phyloP scores from a whole-genome alignment of 37 sponge, comb jelly and placozoan species.

The Sycon ciliatum region DNA sequence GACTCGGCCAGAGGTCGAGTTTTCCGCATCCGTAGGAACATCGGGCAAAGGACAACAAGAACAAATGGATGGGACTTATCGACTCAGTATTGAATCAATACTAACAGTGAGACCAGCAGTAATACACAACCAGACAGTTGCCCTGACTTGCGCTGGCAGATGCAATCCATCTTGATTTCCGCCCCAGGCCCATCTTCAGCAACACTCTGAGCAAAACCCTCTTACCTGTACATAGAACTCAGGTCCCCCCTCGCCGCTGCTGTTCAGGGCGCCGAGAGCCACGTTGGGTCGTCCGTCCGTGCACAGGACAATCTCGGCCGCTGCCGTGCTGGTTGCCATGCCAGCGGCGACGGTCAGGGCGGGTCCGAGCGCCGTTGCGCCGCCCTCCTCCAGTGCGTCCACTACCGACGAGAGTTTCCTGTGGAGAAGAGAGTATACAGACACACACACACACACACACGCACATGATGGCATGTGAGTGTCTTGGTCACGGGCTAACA shows the following conservation, averaged over 20 bases:
- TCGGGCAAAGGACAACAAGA: not conserved
- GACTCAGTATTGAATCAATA: too few relatives aligned
- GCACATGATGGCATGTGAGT: too few relatives aligned
- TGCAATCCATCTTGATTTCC: too few relatives aligned
- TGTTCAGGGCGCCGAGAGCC: conserved; percentile 63
- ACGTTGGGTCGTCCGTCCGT: conserved; percentile 84
- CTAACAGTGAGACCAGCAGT: too few relatives aligned
- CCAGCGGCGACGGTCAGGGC: conserved; percentile 65
- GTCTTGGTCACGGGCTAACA: too few relatives aligned
- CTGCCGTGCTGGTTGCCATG: conserved; percentile 55
- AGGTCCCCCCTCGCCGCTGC: conserved; percentile 1
- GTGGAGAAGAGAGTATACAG: too few relatives aligned
- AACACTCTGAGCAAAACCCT: not conserved
- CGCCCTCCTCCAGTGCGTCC: conserved; percentile 38
- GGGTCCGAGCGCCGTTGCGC: conserved; percentile 84
- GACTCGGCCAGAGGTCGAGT: too few relatives aligned
- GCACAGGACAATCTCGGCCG: conserved; percentile 76
- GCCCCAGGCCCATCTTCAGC: too few relatives aligned
- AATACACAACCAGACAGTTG: too few relatives aligned
- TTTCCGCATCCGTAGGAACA: too few relatives aligned
- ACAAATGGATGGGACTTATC: not conserved
- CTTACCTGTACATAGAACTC: conserved; percentile 65
- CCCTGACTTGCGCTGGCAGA: too few relatives aligned
- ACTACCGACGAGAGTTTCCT: conserved; percentile 55
- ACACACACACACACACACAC: too few relatives aligned